These are phyloP conservation scores for Lamprotornis superbus DNA, from an alignment of 2,113 vertebrate genomes.

Conservation along the genomic window DNA sequence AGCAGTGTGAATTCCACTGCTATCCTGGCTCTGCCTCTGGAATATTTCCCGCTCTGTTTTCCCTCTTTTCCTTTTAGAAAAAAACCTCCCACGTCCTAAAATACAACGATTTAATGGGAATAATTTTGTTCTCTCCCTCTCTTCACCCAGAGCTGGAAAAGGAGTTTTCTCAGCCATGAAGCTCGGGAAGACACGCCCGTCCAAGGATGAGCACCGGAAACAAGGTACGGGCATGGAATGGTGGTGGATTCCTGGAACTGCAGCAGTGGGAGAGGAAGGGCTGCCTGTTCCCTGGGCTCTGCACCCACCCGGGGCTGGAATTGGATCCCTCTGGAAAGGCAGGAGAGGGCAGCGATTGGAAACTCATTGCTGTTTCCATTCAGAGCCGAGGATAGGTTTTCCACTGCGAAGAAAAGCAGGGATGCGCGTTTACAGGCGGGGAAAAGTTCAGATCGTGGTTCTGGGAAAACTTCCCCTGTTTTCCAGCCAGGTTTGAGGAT, in stretches of 20 bases:
- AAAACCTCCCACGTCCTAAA: rapidly evolving
- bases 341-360: not conserved
- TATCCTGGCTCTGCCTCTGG: not conserved
- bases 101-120: rapidly evolving
- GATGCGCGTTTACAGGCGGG: rapidly evolving
- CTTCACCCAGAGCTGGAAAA: constrained; percentile 80
- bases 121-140: not conserved
- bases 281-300: rapidly evolving
- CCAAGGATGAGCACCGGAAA: constrained; percentile 81
- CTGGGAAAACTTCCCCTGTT: rapidly evolving
- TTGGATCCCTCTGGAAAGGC: not conserved
- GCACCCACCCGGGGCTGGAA: not conserved
- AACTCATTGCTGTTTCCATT: not conserved
- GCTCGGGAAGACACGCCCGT: constrained; percentile 81
- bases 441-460: rapidly evolving
- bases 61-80: not conserved
- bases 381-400: not conserved
- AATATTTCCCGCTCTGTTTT: not conserved
- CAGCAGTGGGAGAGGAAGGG: not conserved
- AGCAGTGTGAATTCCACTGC: rapidly evolving
- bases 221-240: constrained; percentile 57
- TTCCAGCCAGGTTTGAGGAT: not conserved
- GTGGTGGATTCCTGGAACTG: rapidly evolving
- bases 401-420: rapidly evolving
- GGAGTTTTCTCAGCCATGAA: constrained; percentile 92